These are phyloP conservation scores for Anolis sagrei DNA, from an alignment of 2,113 vertebrate species.

Conservation along the genomic window DNA sequence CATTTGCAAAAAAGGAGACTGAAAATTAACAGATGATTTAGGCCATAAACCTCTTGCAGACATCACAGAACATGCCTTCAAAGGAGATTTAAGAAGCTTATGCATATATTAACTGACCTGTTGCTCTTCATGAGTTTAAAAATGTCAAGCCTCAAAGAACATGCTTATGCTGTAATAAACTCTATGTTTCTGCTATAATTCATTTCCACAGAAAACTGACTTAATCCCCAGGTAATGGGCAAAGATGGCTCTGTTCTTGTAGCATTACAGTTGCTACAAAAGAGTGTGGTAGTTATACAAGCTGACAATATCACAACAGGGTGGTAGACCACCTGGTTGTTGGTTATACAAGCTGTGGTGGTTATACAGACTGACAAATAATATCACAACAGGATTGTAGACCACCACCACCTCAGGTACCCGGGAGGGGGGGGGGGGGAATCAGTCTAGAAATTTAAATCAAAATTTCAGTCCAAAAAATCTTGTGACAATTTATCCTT, in stretches of 20 bases:
- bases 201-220: slow-evolving; percentile 61
- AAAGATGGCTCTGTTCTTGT: slow-evolving; percentile 14
- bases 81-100: slow-evolving; percentile 38
- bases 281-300: neutral
- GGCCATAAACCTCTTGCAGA: slow-evolving; percentile 45
- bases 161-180: slow-evolving; percentile 46
- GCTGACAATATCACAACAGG: neutral
- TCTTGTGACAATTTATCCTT: too few relatives aligned
- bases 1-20: slow-evolving; percentile 45
- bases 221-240: neutral
- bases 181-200: slow-evolving; percentile 47
- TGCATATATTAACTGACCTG: slow-evolving; percentile 55
- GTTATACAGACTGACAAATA: too few relatives aligned
- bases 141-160: slow-evolving; percentile 62
- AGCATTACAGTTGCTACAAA: neutral
- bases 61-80: neutral
- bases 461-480: too few relatives aligned
- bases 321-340: neutral
- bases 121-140: slow-evolving; percentile 61
- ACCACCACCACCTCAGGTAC: too few relatives aligned
- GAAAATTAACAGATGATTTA: slow-evolving; percentile 54
- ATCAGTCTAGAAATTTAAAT: too few relatives aligned
- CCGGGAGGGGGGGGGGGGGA: too few relatives aligned
- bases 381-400: too few relatives aligned
- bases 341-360: too few relatives aligned